Evolutionary conservation across 2,888 invertebrate species (phyloP), one percentile per base, ranked within the genome.

Genomic region (Xylota sylvarum): DNA sequence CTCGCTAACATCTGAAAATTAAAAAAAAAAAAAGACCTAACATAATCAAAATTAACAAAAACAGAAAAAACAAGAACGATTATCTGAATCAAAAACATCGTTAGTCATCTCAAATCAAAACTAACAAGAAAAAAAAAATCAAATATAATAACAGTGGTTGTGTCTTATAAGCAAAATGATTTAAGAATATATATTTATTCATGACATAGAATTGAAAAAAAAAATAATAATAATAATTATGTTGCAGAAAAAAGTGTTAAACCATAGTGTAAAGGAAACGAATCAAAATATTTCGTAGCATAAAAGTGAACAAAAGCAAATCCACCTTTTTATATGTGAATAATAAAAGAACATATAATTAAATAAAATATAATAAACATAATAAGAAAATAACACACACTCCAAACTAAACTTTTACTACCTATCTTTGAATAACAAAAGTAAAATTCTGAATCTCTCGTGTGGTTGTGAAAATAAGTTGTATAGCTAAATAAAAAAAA

Each of bases 391-490:
- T 74, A 77, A 82, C 56, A 78, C 77, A 77, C 77, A 86, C 86
- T 86, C 65, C 60, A 82, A 86, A 82, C 86, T 86, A 86, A 86
- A 81, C 82, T 86, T 78, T 86, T 86, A 86, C 82, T 86, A 81
- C 77, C 86, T 86, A 77, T 86, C 86, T 86, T 73, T 72, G 64
- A 77, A 86, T 62, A 82, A 84, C 32, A 76, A 72, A 69, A 43
- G 19, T 81, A 87, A 73, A 88, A 87, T 80, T 88, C 86, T 80
- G 84, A 88, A 88, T 88, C 88, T 89, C 89, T 89, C 89, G 88
- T 88, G 88, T 89, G 89, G 89, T 89, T 89, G 89, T 89, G 89
- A 89, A 86, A 77, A 81, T 77, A 86, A 78, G 83, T 87, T 87
- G 83, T 87, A 86, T 82, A 87, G 82, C 55, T 78, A 86, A 86